Conservation (phyloP, 2,888 invertebrate genomes). For the Eupithecia subumbrata region DNA sequence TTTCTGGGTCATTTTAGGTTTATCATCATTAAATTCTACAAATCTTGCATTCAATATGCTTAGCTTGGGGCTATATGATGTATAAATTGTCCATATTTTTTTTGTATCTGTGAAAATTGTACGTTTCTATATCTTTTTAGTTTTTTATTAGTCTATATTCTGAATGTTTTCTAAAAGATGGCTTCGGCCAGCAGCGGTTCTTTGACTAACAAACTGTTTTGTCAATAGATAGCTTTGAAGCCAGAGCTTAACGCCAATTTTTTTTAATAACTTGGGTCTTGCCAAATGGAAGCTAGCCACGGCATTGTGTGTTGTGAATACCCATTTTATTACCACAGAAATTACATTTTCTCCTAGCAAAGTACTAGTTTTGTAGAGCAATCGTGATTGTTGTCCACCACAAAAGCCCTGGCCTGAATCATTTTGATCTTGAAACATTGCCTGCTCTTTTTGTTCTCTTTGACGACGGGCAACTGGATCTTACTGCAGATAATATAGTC, state of each 20-base stretch:
- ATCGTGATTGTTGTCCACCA: conserved; percentile 20
- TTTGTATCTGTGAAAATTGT: not conserved
- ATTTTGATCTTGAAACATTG: conserved; percentile 24
- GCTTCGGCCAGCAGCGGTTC: not conserved
- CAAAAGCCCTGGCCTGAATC: conserved; percentile 31
- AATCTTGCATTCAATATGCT: not conserved
- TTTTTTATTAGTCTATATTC: not conserved
- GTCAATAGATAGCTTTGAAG: conserved; percentile 11
- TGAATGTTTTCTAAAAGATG: no score
- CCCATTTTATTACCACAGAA: not conserved
- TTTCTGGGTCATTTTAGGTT: not conserved
- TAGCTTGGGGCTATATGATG: no score
- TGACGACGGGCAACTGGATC: not conserved
- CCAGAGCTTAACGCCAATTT: not conserved
- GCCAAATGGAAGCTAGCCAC: not conserved
- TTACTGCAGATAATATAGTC: not conserved
- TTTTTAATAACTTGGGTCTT: not conserved
- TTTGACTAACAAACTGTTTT: not conserved
- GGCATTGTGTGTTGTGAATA: not conserved
- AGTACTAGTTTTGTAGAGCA: conserved; percentile 8
- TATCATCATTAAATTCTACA: not conserved
- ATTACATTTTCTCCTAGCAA: not conserved
- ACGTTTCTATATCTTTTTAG: not conserved
- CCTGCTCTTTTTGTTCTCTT: conserved; percentile 10
- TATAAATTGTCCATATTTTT: no score